Base-by-base conservation (phyloP, 2,888 invertebrate species). In the Myathropa florea region DNA sequence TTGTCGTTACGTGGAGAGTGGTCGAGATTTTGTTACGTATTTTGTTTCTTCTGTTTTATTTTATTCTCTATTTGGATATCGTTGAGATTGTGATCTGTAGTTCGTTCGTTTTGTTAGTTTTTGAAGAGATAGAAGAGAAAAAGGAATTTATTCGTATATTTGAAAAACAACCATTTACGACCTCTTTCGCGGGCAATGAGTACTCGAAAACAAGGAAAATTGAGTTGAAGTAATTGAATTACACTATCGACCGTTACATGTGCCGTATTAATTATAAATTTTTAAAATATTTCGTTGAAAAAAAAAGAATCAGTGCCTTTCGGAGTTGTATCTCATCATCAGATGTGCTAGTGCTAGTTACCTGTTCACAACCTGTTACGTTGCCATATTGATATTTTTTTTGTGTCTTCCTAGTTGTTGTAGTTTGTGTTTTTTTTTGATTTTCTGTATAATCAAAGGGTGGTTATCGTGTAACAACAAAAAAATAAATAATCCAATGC, bases 1-100 rank as follows among this genome's bases (percentile, higher is more conserved):
- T 90, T 91, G 91, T 90, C 91, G 90, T 91, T 91, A 91, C 91
- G 91, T 91, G 90, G 91, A 90, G 92, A 91, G 90, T 91, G 91
- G 92, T 92, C 91, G 92, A 90, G 90, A 90, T 91, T 91, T 26
- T 57, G 28, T 64, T 33, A 30, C 10, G 57, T 91, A 91, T 90
- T 71, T 26, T 57, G 33, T 64, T 33, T 73, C 6, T 33, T 36
- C 53, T 6, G 3, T 53, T 67, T 24, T 14, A 3, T 24, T 30
- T 10, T 1, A 4, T 65, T 75, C 55, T 23, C 4, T 57, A 24
- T 57, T 75, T 36, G 28, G 4, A 30, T 72, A 36, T 63, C 24
- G 14, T 70, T 70, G 24, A 30, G 64, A 53, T 68, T 61, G 23
- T 7, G 59, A 65, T 61, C 59, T 53, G n/a, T n/a, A 39, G 12